Percentiles rank a stretch among this genome's conserved stretches.
These are phyloP conservation scores for Scophthalmus maximus DNA, from an alignment of 2,113 vertebrate genomes.

Conservation along the genomic window DNA sequence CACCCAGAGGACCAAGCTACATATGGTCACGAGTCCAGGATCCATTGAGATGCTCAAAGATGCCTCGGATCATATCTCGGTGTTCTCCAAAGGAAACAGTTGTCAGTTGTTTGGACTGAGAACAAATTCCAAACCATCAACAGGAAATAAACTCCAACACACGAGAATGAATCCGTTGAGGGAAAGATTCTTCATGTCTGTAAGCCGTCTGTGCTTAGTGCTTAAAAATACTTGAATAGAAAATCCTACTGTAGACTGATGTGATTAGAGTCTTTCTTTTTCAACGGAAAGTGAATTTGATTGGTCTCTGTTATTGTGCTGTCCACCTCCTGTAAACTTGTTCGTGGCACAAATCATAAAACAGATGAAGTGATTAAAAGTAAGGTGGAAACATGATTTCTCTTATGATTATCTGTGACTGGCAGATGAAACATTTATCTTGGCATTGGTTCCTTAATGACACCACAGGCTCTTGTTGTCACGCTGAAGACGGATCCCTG, in stretches of 20 bases:
- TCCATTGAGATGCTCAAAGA: neutral
- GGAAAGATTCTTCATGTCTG: neutral
- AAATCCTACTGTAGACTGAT: neutral
- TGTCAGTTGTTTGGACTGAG: constrained; percentile 1
- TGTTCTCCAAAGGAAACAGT: neutral
- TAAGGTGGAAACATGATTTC: neutral
- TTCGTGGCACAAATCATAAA: too few species aligned
- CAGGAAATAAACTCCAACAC: constrained; percentile 5
- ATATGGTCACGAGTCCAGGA: neutral
- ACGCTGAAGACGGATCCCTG: neutral
- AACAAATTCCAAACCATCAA: constrained; percentile 3
- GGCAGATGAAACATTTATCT: too few species aligned
- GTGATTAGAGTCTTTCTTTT: neutral
- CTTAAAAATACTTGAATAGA: neutral
- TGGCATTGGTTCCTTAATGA: neutral
- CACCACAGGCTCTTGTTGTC: neutral
- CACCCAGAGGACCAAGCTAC: neutral
- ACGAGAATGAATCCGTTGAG: neutral
- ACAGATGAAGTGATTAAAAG: neutral
- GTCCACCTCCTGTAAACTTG: neutral
- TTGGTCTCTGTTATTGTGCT: neutral
- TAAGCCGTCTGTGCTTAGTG: neutral
- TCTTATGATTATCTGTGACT: too few species aligned
- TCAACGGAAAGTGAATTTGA: neutral
- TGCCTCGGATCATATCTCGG: neutral